Conservation (phyloP, 2,113 vertebrate species). For the Alouatta palliata region DNA sequence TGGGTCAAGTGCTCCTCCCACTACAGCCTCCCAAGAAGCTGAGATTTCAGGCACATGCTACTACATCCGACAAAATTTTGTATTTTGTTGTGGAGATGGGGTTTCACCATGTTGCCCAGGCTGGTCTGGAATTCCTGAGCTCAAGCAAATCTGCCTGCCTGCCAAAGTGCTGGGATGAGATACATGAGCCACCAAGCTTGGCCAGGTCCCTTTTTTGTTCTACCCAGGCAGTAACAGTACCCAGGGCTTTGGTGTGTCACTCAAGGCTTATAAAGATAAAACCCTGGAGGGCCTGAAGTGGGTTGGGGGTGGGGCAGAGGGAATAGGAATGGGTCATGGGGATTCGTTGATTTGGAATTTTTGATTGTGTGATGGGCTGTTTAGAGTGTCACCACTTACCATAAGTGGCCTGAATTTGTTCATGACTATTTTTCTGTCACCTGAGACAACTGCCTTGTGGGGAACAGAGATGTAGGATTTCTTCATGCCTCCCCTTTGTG, state of each 20-base stretch:
- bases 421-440: background rate
- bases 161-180: too few species aligned
- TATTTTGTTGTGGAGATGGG: too few species aligned
- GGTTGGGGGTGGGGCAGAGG: background rate
- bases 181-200: too few species aligned
- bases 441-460: background rate
- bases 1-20: background rate
- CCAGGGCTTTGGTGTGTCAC: background rate
- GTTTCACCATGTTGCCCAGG: too few species aligned
- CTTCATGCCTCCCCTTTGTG: background rate
- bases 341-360: background rate
- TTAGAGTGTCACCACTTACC: background rate
- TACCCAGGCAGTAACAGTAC: fast-evolving
- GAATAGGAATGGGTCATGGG: background rate
- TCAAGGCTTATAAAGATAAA: background rate
- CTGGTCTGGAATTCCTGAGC: too few species aligned
- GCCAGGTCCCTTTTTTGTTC: background rate
- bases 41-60: background rate
- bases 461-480: background rate
- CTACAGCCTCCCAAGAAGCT: background rate
- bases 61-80: background rate
- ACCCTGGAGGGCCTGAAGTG: fast-evolving
- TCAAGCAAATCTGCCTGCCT: too few species aligned
- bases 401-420: background rate
- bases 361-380: background rate